A percentile compares a stretch with the other conserved stretches of the same genome.
Evolutionary conservation across 1,140 invertebrate genomes (phyloP).

Genomic region (Drosophila littoralis): DNA sequence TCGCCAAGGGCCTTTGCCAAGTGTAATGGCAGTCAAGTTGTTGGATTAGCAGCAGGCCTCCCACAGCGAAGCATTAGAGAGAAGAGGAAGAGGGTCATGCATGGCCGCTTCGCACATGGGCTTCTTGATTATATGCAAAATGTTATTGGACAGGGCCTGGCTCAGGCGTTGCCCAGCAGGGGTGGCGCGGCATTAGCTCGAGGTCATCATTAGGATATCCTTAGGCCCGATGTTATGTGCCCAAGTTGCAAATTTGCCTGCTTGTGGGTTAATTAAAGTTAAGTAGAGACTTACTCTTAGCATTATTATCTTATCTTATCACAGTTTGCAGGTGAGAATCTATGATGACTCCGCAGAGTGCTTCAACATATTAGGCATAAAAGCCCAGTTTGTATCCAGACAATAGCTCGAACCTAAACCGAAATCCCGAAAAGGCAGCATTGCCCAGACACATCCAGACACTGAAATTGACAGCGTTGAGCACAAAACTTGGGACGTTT

Average conservation of each 20-base stretch:
- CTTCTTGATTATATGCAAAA: conserved; percentile 75
- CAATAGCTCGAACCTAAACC: conserved; percentile 38
- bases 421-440: conserved; percentile 10
- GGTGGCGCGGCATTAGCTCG: conserved; percentile 1
- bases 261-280: conserved; percentile 53
- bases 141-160: conserved; percentile 41
- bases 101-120: conserved; percentile 53
- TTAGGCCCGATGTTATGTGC: conserved; percentile 5
- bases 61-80: conserved; percentile 4
- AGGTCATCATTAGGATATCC: conserved; percentile 6
- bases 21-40: conserved; percentile 76
- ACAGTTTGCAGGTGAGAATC: conserved; percentile 46
- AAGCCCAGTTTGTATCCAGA: conserved; percentile 22
- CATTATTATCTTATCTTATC: conserved; percentile 7
- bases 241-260: conserved; percentile 25
- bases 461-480: conserved; percentile 61
- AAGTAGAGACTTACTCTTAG: conserved; percentile 24
- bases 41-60: conserved; percentile 68
- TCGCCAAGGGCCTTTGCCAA: conserved; percentile 28
- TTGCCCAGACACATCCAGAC: conserved; percentile 23
- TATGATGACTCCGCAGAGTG: conserved; percentile 1
- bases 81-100: conserved; percentile 44
- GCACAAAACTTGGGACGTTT: conserved; percentile 52
- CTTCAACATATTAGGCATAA: not conserved
- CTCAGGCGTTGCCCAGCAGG: not conserved